phyloP scores from a whole-genome alignment of 1,140 invertebrate genomes.

The Planococcus citri region DNA sequence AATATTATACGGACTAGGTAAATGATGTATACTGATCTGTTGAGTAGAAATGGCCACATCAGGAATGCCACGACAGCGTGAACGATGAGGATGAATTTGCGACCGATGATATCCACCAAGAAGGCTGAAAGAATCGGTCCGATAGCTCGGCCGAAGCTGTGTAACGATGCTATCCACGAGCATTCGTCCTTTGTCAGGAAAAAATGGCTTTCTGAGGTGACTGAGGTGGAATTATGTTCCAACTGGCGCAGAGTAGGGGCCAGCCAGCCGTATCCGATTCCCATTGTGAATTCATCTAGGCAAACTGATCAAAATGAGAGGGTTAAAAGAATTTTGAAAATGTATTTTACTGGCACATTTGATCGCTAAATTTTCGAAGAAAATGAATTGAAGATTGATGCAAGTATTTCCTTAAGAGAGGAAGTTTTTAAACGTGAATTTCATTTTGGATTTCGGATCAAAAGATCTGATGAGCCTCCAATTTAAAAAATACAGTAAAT shows the following conservation, averaged over 20 bases:
- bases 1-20: background rate
- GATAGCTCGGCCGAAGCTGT: background rate
- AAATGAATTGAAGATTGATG: no score
- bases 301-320: slow-evolving; percentile 28
- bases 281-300: background rate
- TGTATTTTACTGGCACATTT: no score
- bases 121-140: background rate
- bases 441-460: no score
- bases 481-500: no score
- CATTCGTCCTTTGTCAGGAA: background rate
- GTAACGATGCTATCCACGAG: background rate
- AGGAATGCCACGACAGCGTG: background rate
- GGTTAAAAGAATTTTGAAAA: no score
- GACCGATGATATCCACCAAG: background rate
- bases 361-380: no score
- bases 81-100: background rate
- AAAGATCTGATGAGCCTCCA: no score
- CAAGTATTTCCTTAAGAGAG: no score
- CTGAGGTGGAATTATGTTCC: background rate
- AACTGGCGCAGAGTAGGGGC: background rate
- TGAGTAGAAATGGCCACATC: background rate
- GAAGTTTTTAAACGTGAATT: no score
- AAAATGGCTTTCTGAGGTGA: background rate
- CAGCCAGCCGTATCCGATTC: background rate
- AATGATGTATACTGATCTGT: background rate